Evolutionary conservation across 2,113 vertebrate species (phyloP).

Genomic region (Leuciscus idus): DNA sequence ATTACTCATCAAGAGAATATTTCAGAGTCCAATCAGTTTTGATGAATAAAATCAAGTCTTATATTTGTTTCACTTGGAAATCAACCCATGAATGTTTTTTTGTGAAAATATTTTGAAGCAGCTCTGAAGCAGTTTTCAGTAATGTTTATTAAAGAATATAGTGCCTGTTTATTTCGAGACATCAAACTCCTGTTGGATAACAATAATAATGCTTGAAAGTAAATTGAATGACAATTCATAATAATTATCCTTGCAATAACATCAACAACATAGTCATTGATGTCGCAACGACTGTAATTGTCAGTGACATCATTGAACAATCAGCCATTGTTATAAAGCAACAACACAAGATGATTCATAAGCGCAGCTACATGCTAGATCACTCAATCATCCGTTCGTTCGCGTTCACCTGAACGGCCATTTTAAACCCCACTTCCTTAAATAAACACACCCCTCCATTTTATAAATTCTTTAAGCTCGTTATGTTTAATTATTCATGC

Average conservation of each 20-base stretch:
- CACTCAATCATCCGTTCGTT: constrained; percentile 15
- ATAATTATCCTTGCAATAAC: neutral
- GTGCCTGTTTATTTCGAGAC: neutral
- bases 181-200: neutral
- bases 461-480: constrained; percentile 59
- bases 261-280: neutral
- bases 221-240: neutral
- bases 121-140: too few relatives aligned
- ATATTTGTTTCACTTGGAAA: too few relatives aligned
- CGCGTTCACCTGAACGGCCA: constrained; percentile 42
- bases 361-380: constrained; percentile 2
- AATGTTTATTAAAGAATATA: too few relatives aligned
- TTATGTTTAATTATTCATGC: constrained; percentile 61
- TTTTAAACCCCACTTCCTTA: constrained; percentile 53
- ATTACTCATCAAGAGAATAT: neutral
- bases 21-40: neutral
- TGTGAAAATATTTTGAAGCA: too few relatives aligned
- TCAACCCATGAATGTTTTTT: too few relatives aligned
- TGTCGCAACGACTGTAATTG: neutral
- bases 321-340: neutral
- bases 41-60: neutral
- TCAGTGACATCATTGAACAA: constrained; percentile 9
- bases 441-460: constrained; percentile 61
- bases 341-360: neutral
- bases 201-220: neutral